phyloP scores from a whole-genome alignment of 2,113 vertebrate genomes.

The Myrmophylax atrothorax region DNA sequence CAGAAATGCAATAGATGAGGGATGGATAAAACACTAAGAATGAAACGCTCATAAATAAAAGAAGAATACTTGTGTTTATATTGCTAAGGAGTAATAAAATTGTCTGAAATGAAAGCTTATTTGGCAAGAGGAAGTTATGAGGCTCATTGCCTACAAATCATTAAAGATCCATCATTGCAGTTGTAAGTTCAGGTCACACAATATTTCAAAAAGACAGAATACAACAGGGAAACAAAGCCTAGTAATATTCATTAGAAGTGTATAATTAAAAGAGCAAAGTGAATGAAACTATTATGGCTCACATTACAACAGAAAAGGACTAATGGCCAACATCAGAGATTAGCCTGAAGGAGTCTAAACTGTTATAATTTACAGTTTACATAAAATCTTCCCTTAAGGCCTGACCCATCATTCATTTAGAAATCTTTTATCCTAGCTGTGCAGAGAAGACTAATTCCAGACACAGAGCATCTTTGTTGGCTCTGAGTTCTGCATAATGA shows the following conservation, averaged over 20 bases:
- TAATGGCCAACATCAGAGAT: constrained; percentile 5
- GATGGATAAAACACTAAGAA: neutral
- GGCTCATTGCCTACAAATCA: constrained; percentile 10
- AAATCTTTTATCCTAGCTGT: neutral
- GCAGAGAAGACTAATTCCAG: neutral
- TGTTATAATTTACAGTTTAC: constrained; percentile 17
- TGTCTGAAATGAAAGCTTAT: constrained; percentile 10
- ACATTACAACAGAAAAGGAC: neutral
- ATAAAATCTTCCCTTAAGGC: neutral
- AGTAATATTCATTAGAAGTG: neutral
- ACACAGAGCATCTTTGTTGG: neutral
- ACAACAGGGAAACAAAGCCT: neutral
- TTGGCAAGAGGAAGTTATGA: constrained; percentile 29
- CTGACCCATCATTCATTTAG: neutral
- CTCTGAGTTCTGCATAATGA: neutral
- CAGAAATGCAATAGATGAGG: neutral
- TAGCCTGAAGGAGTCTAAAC: neutral
- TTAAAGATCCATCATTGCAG: constrained; percentile 5
- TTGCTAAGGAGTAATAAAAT: constrained; percentile 2
- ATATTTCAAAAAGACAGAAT: constrained; percentile 36
- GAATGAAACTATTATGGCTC: constrained; percentile 9
- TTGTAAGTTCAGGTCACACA: neutral
- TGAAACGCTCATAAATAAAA: neutral
- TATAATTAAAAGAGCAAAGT: constrained; percentile 48
- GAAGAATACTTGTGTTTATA: neutral